Conservation (phyloP, 2,888 invertebrate species). For the Cheilosia grossa region DNA sequence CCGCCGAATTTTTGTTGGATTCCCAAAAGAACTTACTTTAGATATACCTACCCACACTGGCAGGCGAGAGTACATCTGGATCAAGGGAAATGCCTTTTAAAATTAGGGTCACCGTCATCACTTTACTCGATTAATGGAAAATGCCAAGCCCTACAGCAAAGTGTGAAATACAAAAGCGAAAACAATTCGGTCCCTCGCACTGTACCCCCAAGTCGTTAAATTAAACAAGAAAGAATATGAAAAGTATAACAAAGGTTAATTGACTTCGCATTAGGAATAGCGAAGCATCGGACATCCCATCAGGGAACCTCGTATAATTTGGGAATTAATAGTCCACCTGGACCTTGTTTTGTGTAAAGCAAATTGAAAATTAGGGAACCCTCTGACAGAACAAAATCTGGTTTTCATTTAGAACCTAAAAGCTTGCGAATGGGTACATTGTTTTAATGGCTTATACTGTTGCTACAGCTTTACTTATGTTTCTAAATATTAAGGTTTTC, state of each 20-base stretch:
- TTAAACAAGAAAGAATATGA: conserved; percentile 20
- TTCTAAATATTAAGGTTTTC: no score
- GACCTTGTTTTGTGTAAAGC: neutral
- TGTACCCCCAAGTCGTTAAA: conserved; percentile 34
- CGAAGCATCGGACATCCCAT: neutral
- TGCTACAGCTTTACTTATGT: no score
- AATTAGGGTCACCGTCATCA: conserved; percentile 50
- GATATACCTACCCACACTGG: neutral
- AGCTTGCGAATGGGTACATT: no score
- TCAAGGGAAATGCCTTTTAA: conserved; percentile 31
- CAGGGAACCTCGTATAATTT: neutral
- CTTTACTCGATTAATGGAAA: conserved; percentile 1
- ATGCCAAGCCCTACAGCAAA: neutral
- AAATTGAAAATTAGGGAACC: no score
- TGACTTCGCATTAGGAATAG: conserved; percentile 5
- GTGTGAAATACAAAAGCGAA: neutral
- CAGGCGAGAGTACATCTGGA: conserved; percentile 3
- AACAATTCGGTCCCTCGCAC: conserved; percentile 1
- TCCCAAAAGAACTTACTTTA: neutral
- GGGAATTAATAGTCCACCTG: conserved; percentile 7
- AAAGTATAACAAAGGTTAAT: conserved; percentile 10
- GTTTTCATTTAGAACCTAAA: no score
- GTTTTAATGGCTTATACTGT: no score
- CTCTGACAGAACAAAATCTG: no score
- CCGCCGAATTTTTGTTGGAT: neutral